phyloP scores from a whole-genome alignment of 2,113 vertebrate species.

The Platichthys stellatus region DNA sequence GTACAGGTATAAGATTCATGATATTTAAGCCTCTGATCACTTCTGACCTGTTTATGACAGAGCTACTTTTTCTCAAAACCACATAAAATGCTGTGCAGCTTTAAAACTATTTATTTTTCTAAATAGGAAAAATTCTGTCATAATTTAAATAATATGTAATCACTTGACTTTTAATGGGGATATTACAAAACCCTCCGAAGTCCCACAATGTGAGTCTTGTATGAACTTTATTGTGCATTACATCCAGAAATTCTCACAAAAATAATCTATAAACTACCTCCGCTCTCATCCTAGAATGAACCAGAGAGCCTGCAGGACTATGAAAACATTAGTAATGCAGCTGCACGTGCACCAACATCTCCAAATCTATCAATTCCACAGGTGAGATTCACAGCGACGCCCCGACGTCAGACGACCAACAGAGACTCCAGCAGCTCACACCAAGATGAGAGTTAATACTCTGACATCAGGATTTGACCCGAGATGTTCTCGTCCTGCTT shows the following conservation, averaged over 20 bases:
- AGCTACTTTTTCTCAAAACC: no score
- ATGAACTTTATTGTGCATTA: conserved; percentile 43
- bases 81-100: no score
- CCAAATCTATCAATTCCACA: conserved; percentile 20
- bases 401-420: not conserved
- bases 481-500: not conserved
- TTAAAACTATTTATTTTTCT: no score
- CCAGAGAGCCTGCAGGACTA: conserved; percentile 52
- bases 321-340: conserved; percentile 53
- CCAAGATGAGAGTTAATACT: conserved; percentile 62
- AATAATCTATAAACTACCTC: not conserved
- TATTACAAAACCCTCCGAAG: no score
- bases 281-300: conserved; percentile 19
- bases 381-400: conserved; percentile 52
- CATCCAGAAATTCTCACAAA: rapidly evolving
- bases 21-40: no score
- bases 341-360: not conserved
- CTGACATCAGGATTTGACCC: conserved; percentile 59
- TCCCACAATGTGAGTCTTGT: no score
- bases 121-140: no score
- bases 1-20: no score
- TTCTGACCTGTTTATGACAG: no score
- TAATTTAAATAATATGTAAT: no score
- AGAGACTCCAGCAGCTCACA: conserved; percentile 41
- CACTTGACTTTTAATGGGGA: no score